Evolutionary conservation across 2,113 vertebrate genomes (phyloP).

Genomic region (Connochaetes taurinus): DNA sequence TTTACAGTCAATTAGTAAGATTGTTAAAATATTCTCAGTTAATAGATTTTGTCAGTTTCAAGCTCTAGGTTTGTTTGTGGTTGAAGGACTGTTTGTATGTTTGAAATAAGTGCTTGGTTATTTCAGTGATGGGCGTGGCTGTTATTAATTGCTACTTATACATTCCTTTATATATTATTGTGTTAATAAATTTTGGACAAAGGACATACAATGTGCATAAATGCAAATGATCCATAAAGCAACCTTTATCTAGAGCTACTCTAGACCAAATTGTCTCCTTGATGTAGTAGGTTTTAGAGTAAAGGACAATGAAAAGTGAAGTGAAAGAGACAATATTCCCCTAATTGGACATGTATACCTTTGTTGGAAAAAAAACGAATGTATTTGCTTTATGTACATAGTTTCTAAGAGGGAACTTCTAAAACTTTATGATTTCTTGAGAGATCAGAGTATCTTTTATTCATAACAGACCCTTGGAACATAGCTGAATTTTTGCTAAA

Average conservation of each 20-base stretch:
- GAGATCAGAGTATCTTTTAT: not conserved
- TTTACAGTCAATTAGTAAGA: not conserved
- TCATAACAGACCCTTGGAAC: not conserved
- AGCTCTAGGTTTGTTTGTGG: not conserved
- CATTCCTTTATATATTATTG: not conserved
- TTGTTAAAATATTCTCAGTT: conserved; percentile 39
- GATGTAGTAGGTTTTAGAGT: not conserved
- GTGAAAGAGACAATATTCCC: not conserved
- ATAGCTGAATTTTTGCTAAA: not conserved
- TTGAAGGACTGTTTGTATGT: not conserved
- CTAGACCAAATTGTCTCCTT: not conserved
- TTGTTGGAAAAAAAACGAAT: not conserved
- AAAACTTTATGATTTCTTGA: not conserved
- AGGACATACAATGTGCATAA: not conserved
- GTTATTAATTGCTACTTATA: not conserved
- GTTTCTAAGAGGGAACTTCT: not conserved
- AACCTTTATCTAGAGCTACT: not conserved
- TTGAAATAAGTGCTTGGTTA: conserved; percentile 36
- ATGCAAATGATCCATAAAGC: not conserved
- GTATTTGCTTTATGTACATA: not conserved
- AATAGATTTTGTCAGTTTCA: conserved; percentile 44
- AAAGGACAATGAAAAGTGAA: not conserved
- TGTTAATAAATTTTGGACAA: not conserved
- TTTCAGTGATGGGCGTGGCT: not conserved
- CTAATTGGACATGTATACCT: not conserved